Conservation (phyloP, 2,888 invertebrate genomes). For the Anthophora plumipes region DNA sequence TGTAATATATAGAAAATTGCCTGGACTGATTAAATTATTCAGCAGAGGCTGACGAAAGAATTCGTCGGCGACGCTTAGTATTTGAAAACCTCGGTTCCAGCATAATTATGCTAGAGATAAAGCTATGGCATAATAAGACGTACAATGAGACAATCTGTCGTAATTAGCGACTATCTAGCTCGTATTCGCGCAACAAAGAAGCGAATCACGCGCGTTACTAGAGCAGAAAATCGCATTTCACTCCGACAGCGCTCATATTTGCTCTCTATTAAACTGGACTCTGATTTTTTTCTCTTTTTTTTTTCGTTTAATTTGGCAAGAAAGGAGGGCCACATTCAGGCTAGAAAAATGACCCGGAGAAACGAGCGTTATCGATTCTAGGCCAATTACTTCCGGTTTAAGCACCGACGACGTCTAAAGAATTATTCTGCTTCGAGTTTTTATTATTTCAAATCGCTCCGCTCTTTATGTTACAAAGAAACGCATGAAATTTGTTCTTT, state of each 20-base stretch:
- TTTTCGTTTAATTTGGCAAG: constrained; percentile 4
- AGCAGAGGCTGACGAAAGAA: no score
- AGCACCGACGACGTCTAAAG: neutral
- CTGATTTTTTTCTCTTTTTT: no score
- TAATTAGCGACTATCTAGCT: constrained; percentile 13
- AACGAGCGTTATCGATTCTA: constrained; percentile 3
- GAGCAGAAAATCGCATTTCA: constrained; percentile 20
- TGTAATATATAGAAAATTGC: no score
- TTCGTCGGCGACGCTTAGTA: neutral
- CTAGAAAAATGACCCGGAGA: constrained; percentile 8
- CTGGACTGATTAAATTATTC: neutral
- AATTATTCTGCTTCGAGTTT: constrained; percentile 4
- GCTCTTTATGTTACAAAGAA: neutral
- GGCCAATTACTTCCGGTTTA: constrained; percentile 21
- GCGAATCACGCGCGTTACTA: constrained; percentile 1
- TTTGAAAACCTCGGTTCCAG: neutral
- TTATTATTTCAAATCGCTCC: neutral
- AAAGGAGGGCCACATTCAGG: neutral
- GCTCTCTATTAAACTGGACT: constrained; percentile 7
- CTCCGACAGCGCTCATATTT: neutral
- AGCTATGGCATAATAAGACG: neutral
- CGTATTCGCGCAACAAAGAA: neutral
- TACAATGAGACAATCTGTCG: constrained; percentile 19
- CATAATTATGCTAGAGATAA: constrained; percentile 6
- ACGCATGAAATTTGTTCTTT: neutral